Percentiles rank a stretch among this genome's conserved stretches.
phyloP scores from a whole-genome alignment of 2,797 vertebrate genomes.

The Rousettus madagascariensis region DNA sequence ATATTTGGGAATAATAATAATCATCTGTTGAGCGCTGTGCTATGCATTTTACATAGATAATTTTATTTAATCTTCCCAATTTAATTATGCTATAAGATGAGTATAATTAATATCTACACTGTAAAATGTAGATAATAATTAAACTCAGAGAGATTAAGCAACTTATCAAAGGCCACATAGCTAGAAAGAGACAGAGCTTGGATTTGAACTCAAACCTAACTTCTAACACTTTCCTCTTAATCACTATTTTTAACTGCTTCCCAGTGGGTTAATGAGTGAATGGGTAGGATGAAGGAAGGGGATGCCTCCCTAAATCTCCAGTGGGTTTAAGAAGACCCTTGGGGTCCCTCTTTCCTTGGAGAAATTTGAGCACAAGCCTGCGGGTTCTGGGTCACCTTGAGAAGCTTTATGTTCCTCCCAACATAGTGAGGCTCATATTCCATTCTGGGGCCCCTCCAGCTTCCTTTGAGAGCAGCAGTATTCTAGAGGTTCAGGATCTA shows the following conservation, averaged over 20 bases:
- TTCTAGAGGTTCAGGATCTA: not conserved
- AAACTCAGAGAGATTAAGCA: not conserved
- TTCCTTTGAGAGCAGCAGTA: not conserved
- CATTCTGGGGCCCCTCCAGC: not conserved
- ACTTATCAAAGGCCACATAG: not conserved
- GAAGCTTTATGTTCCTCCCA: not conserved
- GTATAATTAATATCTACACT: not conserved
- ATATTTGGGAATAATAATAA: not conserved
- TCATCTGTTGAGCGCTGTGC: not conserved
- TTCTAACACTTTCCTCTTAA: not conserved
- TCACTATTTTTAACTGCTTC: not conserved
- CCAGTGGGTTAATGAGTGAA: not conserved
- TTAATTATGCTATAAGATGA: not conserved
- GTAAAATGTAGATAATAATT: not conserved
- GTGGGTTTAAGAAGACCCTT: not conserved
- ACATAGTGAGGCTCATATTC: not conserved
- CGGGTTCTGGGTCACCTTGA: not conserved
- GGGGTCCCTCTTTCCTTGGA: not conserved
- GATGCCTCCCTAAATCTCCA: not conserved
- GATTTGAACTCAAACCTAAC: not conserved
- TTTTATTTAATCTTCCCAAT: not conserved
- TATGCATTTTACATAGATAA: not conserved
- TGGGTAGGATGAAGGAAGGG: not conserved
- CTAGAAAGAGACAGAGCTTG: not conserved
- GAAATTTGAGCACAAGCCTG: not conserved